phyloP scores from a whole-genome alignment of 2,113 vertebrate genomes.

The Pampusana beccarii region DNA sequence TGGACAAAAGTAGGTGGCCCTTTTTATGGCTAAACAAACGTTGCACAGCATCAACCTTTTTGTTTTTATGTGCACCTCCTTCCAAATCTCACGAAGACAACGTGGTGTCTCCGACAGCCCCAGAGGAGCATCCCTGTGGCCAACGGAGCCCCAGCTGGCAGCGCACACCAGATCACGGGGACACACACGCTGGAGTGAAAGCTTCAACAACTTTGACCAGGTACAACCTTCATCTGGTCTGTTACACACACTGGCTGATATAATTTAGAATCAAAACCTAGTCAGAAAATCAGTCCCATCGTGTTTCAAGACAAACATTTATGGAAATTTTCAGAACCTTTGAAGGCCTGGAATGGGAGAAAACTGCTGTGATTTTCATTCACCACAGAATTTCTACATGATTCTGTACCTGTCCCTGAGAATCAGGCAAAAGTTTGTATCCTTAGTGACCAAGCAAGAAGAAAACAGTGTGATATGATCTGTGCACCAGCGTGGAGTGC shows the following conservation, averaged over 20 bases:
- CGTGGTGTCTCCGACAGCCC: rapidly evolving
- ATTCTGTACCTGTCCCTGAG: not conserved
- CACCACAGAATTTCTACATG: not conserved
- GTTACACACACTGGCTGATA: not conserved
- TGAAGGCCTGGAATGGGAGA: not conserved
- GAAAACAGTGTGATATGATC: not conserved
- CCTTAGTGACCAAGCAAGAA: not conserved
- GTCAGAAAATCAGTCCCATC: not conserved
- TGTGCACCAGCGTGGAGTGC: not conserved
- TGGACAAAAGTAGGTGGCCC: not conserved
- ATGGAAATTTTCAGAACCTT: not conserved
- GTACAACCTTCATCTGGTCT: not conserved
- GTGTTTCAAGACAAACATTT: not conserved
- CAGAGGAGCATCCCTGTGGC: rapidly evolving
- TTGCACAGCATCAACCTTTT: no score
- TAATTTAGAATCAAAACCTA: not conserved
- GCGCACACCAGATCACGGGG: rapidly evolving
- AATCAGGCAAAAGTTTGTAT: not conserved
- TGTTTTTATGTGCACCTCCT: not conserved
- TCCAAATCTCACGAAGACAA: not conserved
- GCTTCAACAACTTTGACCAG: not conserved
- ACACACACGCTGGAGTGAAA: rapidly evolving
- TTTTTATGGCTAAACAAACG: not conserved
- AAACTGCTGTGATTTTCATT: not conserved
- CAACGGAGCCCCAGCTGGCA: not conserved